A percentile compares a stretch with the other conserved stretches of the same genome.
Conservation (phyloP, 2,113 vertebrate species). For the Muscicapa adusta region DNA sequence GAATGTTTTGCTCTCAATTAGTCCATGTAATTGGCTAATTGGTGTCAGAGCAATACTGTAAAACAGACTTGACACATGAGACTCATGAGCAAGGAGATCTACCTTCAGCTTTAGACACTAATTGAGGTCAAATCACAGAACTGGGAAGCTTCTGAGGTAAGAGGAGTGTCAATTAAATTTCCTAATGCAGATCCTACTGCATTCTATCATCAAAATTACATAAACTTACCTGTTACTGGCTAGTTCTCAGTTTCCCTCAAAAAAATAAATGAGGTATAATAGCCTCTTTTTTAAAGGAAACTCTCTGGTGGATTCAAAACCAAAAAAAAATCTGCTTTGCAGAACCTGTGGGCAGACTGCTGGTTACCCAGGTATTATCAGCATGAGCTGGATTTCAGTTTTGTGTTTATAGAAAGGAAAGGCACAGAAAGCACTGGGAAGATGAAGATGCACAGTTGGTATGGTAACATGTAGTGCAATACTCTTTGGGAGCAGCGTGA, state of each 20-base stretch:
- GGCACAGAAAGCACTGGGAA: background rate
- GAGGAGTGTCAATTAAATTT: background rate
- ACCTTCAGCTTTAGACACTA: background rate
- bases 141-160: background rate
- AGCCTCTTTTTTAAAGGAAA: background rate
- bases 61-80: background rate
- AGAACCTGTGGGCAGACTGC: background rate
- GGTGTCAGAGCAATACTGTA: background rate
- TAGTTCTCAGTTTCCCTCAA: background rate
- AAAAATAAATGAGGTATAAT: background rate
- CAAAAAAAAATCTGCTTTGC: background rate
- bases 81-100: background rate
- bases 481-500: background rate
- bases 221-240: background rate
- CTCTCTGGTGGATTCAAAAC: background rate
- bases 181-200: background rate
- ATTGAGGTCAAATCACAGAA: background rate
- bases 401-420: background rate
- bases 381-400: background rate
- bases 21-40: background rate
- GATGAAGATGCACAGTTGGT: background rate
- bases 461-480: fast-evolving
- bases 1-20: background rate
- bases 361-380: background rate
- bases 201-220: background rate